Evolutionary conservation across 2,113 vertebrate species (phyloP).

Genomic region (Puntigrus tetrazona): DNA sequence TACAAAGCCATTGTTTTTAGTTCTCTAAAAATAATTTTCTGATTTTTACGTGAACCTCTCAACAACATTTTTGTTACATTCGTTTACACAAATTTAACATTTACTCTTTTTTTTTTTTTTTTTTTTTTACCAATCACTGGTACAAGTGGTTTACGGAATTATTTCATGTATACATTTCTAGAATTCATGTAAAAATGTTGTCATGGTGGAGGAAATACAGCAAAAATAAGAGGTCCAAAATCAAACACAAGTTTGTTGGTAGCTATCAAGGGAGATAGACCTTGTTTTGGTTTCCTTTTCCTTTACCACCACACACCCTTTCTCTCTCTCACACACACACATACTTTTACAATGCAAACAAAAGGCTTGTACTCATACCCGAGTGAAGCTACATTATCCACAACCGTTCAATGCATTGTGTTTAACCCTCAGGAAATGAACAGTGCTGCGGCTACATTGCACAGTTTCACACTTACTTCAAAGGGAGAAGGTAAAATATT

Average conservation of each 20-base stretch:
- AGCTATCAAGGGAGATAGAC: slow-evolving; percentile 65
- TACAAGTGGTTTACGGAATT: neutral
- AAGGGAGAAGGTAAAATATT: slow-evolving; percentile 49
- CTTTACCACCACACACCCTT: slow-evolving; percentile 59
- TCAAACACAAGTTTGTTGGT: slow-evolving; percentile 54
- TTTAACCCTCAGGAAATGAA: slow-evolving; percentile 65
- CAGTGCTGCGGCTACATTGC: slow-evolving; percentile 62
- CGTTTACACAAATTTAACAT: neutral
- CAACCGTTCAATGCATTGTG: slow-evolving; percentile 64
- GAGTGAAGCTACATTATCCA: slow-evolving; percentile 65
- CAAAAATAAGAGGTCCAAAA: slow-evolving; percentile 32
- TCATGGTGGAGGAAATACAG: slow-evolving; percentile 29
- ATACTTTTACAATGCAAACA: slow-evolving; percentile 44
- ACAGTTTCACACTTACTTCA: slow-evolving; percentile 54
- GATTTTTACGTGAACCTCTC: neutral
- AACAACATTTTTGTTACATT: slow-evolving; percentile 9
- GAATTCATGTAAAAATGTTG: slow-evolving; percentile 36
- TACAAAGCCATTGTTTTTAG: neutral
- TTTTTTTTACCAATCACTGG: neutral
- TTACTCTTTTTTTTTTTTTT: neutral
- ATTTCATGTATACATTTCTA: slow-evolving; percentile 2
- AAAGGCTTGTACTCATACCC: slow-evolving; percentile 77
- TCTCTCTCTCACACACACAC: slow-evolving; percentile 42
- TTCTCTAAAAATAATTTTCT: slow-evolving; percentile 9
- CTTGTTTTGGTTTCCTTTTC: slow-evolving; percentile 75